A percentile compares a stretch with the other conserved stretches of the same genome.
Conservation (phyloP, 2,113 vertebrate genomes). For the Balaeniceps rex region DNA sequence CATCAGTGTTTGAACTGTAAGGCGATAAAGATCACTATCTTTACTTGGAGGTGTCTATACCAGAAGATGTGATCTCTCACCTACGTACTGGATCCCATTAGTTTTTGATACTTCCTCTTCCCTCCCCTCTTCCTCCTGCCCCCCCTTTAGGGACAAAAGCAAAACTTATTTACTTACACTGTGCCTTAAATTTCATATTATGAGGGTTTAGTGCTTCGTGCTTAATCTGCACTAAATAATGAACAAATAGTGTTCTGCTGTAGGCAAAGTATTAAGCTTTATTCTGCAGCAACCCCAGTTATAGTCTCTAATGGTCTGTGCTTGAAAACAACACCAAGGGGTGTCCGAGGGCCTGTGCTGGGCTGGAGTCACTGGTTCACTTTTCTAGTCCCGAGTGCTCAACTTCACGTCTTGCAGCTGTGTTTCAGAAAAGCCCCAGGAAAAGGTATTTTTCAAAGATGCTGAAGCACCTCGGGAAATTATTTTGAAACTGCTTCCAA, state of each 20-base stretch:
- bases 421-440: neutral
- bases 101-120: neutral
- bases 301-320: neutral
- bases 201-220: neutral
- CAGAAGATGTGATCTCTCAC: neutral
- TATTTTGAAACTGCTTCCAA: neutral
- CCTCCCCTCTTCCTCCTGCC: neutral
- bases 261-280: neutral
- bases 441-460: neutral
- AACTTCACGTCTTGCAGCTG: accelerated
- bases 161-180: neutral
- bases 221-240: neutral
- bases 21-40: neutral
- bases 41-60: neutral
- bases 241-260: neutral
- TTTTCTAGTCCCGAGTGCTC: neutral
- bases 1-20: neutral
- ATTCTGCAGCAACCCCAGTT: neutral
- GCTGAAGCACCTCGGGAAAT: neutral
- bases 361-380: neutral
- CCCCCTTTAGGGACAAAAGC: neutral
- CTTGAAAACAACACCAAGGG: neutral
- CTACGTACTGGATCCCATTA: neutral
- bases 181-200: neutral
- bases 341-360: neutral